These are phyloP conservation scores for Laterallus jamaicensis DNA, from an alignment of 2,113 vertebrate species.

Conservation along the genomic window DNA sequence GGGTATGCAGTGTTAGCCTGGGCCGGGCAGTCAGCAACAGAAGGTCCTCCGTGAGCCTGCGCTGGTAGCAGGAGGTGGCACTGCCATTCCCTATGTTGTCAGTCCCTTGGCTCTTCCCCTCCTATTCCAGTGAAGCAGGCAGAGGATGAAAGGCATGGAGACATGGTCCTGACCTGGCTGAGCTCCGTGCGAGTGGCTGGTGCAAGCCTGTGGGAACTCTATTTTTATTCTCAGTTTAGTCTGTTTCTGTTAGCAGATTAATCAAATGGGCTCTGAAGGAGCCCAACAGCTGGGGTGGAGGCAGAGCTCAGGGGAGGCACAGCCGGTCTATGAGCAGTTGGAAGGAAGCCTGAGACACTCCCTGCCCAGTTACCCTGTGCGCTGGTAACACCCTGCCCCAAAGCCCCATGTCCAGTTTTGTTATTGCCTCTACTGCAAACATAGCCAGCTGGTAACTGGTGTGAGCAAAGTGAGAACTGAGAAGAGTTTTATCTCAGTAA, in stretches of 20 bases:
- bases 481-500: not conserved
- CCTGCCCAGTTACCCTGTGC: not conserved
- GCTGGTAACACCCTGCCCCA: not conserved
- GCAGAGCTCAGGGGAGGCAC: not conserved
- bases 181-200: accelerated
- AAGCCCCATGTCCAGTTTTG: not conserved
- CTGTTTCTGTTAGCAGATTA: not conserved
- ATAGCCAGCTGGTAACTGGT: not conserved
- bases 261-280: not conserved
- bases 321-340: not conserved
- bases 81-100: accelerated
- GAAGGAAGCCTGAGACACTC: not conserved
- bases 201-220: not conserved
- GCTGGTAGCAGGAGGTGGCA: not conserved
- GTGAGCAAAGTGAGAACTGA: not conserved
- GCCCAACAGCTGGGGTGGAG: accelerated
- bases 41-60: not conserved
- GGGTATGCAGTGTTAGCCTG: accelerated
- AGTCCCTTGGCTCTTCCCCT: not conserved
- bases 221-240: not conserved
- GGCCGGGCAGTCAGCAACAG: not conserved
- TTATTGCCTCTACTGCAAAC: not conserved
- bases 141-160: not conserved
- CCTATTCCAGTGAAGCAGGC: not conserved
- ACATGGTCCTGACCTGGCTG: accelerated